Conservation (phyloP, 2,888 invertebrate species). For the Agriotes lineatus region DNA sequence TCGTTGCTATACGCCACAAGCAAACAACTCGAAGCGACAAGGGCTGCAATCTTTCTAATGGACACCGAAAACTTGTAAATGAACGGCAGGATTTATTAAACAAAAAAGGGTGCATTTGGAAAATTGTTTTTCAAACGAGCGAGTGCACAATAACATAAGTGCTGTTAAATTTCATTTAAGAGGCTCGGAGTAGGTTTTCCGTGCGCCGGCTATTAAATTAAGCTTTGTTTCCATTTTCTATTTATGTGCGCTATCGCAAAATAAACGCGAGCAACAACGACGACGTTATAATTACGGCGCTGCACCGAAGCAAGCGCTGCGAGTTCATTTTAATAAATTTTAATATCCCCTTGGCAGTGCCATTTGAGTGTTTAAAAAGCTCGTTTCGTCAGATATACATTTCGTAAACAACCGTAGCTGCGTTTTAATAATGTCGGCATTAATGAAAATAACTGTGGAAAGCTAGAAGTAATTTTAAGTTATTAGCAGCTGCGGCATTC, state of each 20-base stretch:
- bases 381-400: slow-evolving; percentile 15
- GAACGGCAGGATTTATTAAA: too few species aligned
- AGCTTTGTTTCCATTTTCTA: not conserved
- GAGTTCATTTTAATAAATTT: slow-evolving; percentile 25
- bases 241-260: not conserved
- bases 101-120: too few species aligned
- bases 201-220: too few species aligned
- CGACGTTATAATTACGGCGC: not conserved
- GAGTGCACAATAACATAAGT: too few species aligned
- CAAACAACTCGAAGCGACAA: too few species aligned
- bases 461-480: slow-evolving; percentile 3
- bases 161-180: too few species aligned
- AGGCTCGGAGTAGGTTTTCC: too few species aligned
- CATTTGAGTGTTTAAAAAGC: too few species aligned
- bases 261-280: not conserved
- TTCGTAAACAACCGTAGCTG: slow-evolving; percentile 15
- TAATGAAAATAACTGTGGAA: slow-evolving; percentile 22
- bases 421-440: slow-evolving; percentile 19
- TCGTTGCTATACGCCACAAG: too few species aligned
- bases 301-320: not conserved
- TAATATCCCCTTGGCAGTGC: slow-evolving; percentile 16
- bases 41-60: too few species aligned
- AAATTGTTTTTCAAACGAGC: too few species aligned
- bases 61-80: too few species aligned
- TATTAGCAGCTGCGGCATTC: not conserved